Evolutionary conservation across 1,140 invertebrate genomes (phyloP), one percentile per base, ranked within the genome.

Genomic region (Apis laboriosa): DNA sequence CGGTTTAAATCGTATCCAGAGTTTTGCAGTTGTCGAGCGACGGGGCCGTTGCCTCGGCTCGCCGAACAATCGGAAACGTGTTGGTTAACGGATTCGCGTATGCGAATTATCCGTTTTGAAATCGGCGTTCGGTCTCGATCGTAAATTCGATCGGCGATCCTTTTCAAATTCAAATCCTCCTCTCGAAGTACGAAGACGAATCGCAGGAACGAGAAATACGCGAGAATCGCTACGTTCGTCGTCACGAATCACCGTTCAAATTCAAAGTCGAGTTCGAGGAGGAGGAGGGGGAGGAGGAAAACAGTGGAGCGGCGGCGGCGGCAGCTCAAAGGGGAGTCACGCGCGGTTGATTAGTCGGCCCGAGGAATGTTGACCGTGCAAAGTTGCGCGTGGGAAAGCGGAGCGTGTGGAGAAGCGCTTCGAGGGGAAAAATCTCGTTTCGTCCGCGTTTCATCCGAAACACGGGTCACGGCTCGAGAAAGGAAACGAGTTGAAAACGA

Each of bases 361-460:
- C 73, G 34, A 82, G 77, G 80, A 77, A 82, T 82, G 80, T 77
- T 55, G 80, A 77, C 64, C 60, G 80, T 53, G 80, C 80, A 68
- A 77, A 77, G 80, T 58, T 49, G 64, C 64, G 64, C 80, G 80
- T 82, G 80, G 73, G 80, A 82, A 82, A 77, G 43, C 80, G 71
- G 34, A 34, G 56, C 24, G 21, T 4, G 43, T 49, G 24, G 55
- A 61, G n/a, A 11, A 51, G 19, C 24, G 28, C 2, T 9, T n/a
- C 12, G 19, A 15, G 15, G 3, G 15, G 68, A 61, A 80, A 80
- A 73, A 43, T 63, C 49, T 24, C 34, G 77, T 21, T 24, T 15
- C n/a, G n/a, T n/a, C n/a, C n/a, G 19, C n/a, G 34, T 34, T 34
- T 0, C 34, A 2, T 34, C 3, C 24, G 43, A 17, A 72, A 63